phyloP scores from a whole-genome alignment of 2,113 vertebrate genomes.

The Echinops telfairi region DNA sequence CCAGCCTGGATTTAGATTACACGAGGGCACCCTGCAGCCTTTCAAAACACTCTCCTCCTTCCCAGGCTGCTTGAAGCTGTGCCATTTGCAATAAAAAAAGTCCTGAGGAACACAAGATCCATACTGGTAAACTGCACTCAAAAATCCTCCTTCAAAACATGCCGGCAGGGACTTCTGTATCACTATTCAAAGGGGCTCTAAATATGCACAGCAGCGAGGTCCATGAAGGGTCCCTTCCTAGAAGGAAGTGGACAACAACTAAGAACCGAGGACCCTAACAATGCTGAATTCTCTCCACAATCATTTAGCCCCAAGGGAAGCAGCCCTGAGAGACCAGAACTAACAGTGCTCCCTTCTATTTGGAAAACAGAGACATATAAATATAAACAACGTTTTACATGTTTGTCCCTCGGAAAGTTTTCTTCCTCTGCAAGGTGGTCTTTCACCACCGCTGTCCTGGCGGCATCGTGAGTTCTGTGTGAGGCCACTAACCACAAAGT shows the following conservation, averaged over 20 bases:
- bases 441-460: not conserved
- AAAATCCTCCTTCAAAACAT: not conserved
- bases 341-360: slow-evolving; percentile 73
- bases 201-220: not conserved
- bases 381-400: slow-evolving; percentile 10
- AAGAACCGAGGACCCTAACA: slow-evolving; percentile 18
- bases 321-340: slow-evolving; percentile 6
- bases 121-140: not conserved
- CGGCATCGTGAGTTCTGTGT: too few species aligned
- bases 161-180: not conserved
- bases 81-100: not conserved
- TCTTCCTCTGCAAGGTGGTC: slow-evolving; percentile 13
- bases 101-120: slow-evolving; percentile 2
- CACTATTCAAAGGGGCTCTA: not conserved
- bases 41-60: slow-evolving; percentile 28
- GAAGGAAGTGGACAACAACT: not conserved
- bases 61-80: slow-evolving; percentile 31
- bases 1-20: not conserved
- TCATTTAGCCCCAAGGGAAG: not conserved
- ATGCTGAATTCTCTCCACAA: slow-evolving; percentile 1
- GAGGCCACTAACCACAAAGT: too few species aligned
- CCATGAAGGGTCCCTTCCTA: not conserved
- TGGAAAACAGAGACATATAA: slow-evolving; percentile 52
- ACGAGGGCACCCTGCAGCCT: not conserved
- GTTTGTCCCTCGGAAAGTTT: slow-evolving; percentile 42